Percentiles rank a stretch among this genome's conserved stretches.
phyloP scores from a whole-genome alignment of 2,888 invertebrate genomes.

The Amiota communis region DNA sequence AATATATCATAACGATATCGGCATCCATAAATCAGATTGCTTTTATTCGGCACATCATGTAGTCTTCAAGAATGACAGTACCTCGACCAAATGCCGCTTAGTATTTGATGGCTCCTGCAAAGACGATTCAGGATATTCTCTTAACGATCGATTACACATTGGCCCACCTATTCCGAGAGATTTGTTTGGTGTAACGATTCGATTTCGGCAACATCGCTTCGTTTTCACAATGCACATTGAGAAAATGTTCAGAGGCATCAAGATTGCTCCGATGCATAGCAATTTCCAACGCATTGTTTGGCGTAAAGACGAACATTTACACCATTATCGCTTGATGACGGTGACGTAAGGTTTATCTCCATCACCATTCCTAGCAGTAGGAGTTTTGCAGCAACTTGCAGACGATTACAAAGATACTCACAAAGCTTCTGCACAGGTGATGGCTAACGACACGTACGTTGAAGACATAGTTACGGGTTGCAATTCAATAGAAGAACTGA shows the following conservation, averaged over 20 bases:
- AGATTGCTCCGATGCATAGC: not conserved
- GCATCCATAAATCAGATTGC: too few relatives aligned
- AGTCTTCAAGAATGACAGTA: too few relatives aligned
- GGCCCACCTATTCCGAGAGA: too few relatives aligned
- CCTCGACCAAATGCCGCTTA: too few relatives aligned
- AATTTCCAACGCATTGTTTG: constrained; percentile 15
- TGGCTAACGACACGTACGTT: constrained; percentile 19
- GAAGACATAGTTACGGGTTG: constrained; percentile 29
- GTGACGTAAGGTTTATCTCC: not conserved
- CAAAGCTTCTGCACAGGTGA: not conserved
- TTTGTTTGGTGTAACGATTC: not conserved
- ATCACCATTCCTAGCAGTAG: not conserved
- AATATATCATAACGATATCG: too few relatives aligned
- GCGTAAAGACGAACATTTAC: not conserved
- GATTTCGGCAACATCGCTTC: not conserved
- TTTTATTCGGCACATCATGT: too few relatives aligned
- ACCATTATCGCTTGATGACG: too few relatives aligned
- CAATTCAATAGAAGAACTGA: too few relatives aligned
- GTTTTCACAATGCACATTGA: constrained; percentile 7
- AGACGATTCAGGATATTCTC: too few relatives aligned
- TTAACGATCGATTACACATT: too few relatives aligned
- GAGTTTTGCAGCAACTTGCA: constrained; percentile 5
- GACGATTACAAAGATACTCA: too few relatives aligned
- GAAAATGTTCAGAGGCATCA: constrained; percentile 8
- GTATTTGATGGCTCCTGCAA: too few relatives aligned